phyloP scores from a whole-genome alignment of 2,888 invertebrate genomes.

The Himalopsyche tibetana region DNA sequence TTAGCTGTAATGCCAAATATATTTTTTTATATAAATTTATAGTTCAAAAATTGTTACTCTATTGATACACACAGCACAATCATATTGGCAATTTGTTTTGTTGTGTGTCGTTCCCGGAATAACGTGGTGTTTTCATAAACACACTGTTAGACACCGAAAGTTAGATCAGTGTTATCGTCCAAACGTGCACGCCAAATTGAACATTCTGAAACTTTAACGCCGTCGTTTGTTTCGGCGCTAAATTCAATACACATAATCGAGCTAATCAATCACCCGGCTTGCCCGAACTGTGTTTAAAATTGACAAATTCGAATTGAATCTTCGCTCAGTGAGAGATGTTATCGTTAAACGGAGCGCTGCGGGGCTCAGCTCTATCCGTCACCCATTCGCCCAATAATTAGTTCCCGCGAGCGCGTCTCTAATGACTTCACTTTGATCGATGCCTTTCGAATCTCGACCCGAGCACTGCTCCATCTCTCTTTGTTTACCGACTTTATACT shows the following conservation, averaged over 20 bases:
- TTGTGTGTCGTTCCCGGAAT: too few species aligned
- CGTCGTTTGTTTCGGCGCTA: slow-evolving; percentile 38
- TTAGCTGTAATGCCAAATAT: too few species aligned
- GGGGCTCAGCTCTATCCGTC: slow-evolving; percentile 28
- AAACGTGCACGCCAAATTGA: slow-evolving; percentile 30
- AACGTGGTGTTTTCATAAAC: neutral
- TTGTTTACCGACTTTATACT: slow-evolving; percentile 29
- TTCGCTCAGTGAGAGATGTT: slow-evolving; percentile 24
- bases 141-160: neutral
- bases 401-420: slow-evolving; percentile 43
- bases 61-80: too few species aligned
- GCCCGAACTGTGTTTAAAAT: slow-evolving; percentile 27
- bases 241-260: slow-evolving; percentile 43
- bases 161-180: neutral
- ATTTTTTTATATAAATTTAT: too few species aligned
- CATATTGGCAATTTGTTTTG: too few species aligned
- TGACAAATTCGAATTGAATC: slow-evolving; percentile 42
- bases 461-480: slow-evolving; percentile 42
- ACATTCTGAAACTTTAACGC: slow-evolving; percentile 27
- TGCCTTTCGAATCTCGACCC: slow-evolving; percentile 42
- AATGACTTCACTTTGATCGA: slow-evolving; percentile 43
- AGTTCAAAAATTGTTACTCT: too few species aligned
- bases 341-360: slow-evolving; percentile 31
- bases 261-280: slow-evolving; percentile 24
- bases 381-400: slow-evolving; percentile 35